Base-by-base conservation (phyloP, 1,140 invertebrate genomes). In the Copidosoma floridanum region DNA sequence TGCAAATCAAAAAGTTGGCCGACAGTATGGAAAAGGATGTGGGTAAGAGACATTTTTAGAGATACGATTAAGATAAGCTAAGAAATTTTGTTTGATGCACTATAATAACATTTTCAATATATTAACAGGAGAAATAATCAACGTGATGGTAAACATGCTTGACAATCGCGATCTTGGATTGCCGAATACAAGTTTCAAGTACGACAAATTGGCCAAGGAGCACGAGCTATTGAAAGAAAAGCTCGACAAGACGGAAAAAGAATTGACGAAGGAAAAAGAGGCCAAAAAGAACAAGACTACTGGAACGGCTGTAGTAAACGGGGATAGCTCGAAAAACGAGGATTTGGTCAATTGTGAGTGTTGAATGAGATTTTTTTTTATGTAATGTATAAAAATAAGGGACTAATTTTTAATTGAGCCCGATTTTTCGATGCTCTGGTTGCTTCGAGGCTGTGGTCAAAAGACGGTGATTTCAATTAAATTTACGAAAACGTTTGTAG, bases 21-120 rank as follows among this genome's bases (percentile, higher is more conserved):
- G 86, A 89, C 50, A 89, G 92, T 41, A 80, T 91, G 65, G 90
- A 91, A 75, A 87, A 82, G 71, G 90, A 93, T 82, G 88, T 92
- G 66, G 84, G 88, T 89, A 81, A 69, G 53, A 44, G 2, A 21
- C 10, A 16, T 44, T 1, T 57, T 61, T 27, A 23, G n/a, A n/a
- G n/a, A n/a, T n/a, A n/a, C n/a, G n/a, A n/a, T n/a, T n/a, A n/a
- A n/a, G n/a, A n/a, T n/a, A n/a, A n/a, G n/a, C n/a, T n/a, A n/a
- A n/a, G n/a, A n/a, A n/a, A n/a, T n/a, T n/a, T n/a, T n/a, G n/a
- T n/a, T n/a, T n/a, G n/a, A n/a, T n/a, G n/a, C n/a, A n/a, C n/a
- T n/a, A n/a, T n/a, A n/a, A n/a, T n/a, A n/a, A n/a, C n/a, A n/a
- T n/a, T n/a, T n/a, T 43, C 20, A 41, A 37, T 59, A 37, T 43